A percentile compares a stretch with the other conserved stretches of the same genome.
Evolutionary conservation across 2,113 vertebrate species (phyloP).

Genomic region (Heterotilapia buettikoferi): DNA sequence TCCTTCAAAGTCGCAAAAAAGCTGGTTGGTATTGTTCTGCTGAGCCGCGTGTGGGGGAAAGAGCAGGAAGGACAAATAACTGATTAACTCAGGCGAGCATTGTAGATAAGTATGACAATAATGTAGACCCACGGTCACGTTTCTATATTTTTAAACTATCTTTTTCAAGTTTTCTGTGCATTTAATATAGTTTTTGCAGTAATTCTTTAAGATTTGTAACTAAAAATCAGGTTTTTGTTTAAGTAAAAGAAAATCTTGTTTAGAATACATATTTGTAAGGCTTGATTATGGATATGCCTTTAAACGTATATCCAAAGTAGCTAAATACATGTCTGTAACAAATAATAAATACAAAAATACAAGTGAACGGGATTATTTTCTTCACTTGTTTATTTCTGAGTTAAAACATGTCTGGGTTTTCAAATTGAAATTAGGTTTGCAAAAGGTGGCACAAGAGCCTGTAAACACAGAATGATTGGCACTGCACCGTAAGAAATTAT

Average conservation of each 20-base stretch:
- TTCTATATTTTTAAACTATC: not conserved
- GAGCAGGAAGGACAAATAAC: not conserved
- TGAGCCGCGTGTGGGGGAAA: not conserved
- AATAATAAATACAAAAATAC: not conserved
- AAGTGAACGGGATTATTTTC: not conserved
- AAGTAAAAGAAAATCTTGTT: not conserved
- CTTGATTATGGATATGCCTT: not conserved
- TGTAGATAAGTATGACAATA: not conserved
- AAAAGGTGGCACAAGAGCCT: not conserved
- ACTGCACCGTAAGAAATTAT: not conserved
- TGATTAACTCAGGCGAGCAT: not conserved
- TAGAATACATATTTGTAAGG: not conserved
- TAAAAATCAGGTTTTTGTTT: not conserved
- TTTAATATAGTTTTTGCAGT: not conserved
- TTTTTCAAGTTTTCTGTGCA: not conserved
- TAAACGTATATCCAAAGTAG: not conserved
- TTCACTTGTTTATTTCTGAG: not conserved
- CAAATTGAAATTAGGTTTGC: not conserved
- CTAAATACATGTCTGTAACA: not conserved
- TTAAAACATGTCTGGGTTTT: not conserved
- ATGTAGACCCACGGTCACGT: not conserved
- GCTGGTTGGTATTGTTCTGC: not conserved
- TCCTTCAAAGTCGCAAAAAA: not conserved
- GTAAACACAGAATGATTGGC: not conserved
- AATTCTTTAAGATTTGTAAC: not conserved